Conservation (phyloP, 2,888 invertebrate genomes). For the Blomia tropicalis region DNA sequence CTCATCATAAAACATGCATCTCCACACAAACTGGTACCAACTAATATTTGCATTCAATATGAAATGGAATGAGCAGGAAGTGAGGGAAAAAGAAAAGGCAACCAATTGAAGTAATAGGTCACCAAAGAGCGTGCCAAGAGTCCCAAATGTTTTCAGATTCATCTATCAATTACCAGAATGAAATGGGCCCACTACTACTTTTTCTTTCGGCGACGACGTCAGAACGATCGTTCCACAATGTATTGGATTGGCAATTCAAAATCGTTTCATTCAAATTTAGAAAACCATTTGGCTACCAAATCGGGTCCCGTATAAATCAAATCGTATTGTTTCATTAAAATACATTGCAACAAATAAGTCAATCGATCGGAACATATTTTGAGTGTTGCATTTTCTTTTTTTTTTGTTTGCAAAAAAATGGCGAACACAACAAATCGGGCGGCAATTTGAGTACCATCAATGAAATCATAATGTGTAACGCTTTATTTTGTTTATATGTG, state of each 20-base stretch:
- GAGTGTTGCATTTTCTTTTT: too few species aligned
- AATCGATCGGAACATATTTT: not conserved
- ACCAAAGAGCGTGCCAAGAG: not conserved
- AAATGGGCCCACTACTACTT: not conserved
- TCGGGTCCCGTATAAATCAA: constrained; percentile 3
- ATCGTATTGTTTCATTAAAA: constrained; percentile 1
- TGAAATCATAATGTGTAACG: not conserved
- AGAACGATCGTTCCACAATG: not conserved
- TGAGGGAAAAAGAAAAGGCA: not conserved
- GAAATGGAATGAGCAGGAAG: not conserved
- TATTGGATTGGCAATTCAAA: not conserved
- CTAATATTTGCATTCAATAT: too few species aligned
- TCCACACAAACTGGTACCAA: too few species aligned
- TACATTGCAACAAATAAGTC: not conserved
- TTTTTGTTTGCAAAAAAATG: too few species aligned
- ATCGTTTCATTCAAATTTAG: not conserved
- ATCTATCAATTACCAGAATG: not conserved
- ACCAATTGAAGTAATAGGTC: constrained; percentile 5
- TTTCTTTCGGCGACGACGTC: not conserved
- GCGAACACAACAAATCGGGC: too few species aligned
- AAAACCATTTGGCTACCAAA: not conserved
- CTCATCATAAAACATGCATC: too few species aligned
- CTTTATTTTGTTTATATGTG: not conserved
- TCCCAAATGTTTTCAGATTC: not conserved
- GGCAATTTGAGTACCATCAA: not conserved